Percentiles rank a stretch among this genome's conserved stretches.
These are phyloP conservation scores for Planococcus citri DNA, from an alignment of 1,140 invertebrate species.

Conservation along the genomic window DNA sequence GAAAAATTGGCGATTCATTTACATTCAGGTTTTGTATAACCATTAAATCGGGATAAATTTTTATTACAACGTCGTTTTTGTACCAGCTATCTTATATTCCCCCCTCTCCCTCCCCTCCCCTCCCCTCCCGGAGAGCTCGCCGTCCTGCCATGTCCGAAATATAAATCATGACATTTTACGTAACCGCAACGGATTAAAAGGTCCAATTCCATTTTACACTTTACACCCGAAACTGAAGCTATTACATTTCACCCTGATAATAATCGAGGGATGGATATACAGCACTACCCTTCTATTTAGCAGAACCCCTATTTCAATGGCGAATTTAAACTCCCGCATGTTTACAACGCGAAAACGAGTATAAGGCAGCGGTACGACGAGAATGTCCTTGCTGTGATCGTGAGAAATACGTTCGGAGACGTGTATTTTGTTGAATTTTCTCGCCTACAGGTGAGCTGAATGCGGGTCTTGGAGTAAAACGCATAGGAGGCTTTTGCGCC, in stretches of 20 bases:
- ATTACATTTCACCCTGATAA: slow-evolving; percentile 7
- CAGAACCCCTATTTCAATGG: not conserved
- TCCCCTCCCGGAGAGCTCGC: too few species aligned
- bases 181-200: slow-evolving; percentile 2
- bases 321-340: not conserved
- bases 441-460: too few species aligned
- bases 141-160: too few species aligned
- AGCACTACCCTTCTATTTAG: not conserved
- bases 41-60: not conserved
- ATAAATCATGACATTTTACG: not conserved
- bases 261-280: not conserved
- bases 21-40: not conserved
- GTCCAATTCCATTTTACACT: slow-evolving; percentile 6
- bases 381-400: too few species aligned
- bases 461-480: too few species aligned
- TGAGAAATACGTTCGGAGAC: too few species aligned
- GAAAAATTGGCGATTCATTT: not conserved
- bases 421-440: too few species aligned
- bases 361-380: too few species aligned
- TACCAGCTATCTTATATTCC: slow-evolving; percentile 1
- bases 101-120: too few species aligned
- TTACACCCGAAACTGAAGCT: not conserved
- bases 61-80: not conserved
- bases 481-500: too few species aligned
- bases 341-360: not conserved